Conservation (phyloP, 2,888 invertebrate species). For the Spialia ferax region DNA sequence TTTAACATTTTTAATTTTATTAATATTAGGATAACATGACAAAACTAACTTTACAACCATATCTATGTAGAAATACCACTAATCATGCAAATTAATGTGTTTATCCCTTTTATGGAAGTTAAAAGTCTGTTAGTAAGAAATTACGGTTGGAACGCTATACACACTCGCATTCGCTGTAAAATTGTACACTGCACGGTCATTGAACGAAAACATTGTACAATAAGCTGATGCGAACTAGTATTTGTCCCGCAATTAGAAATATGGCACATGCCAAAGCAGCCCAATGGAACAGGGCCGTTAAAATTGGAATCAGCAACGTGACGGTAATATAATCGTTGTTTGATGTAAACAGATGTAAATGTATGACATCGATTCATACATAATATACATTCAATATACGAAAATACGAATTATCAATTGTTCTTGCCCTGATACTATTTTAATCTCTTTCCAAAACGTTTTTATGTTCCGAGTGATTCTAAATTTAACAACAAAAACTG, state of each 20-base stretch:
- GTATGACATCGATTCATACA: background rate
- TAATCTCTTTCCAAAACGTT: background rate
- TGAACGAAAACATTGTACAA: conserved; percentile 68
- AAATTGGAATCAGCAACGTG: conserved; percentile 56
- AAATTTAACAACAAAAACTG: background rate
- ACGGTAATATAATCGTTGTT: conserved; percentile 41
- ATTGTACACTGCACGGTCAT: conserved; percentile 69
- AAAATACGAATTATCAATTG: background rate
- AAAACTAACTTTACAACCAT: too few relatives aligned
- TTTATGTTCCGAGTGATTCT: background rate
- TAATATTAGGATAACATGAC: too few relatives aligned
- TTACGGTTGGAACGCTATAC: conserved; percentile 45
- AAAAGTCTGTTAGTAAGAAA: conserved; percentile 41
- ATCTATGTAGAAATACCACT: background rate
- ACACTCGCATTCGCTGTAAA: conserved; percentile 54
- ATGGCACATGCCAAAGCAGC: conserved; percentile 58
- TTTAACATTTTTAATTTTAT: too few relatives aligned
- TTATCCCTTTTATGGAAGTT: conserved; percentile 13
- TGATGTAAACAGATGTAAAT: conserved; percentile 6
- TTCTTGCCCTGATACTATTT: background rate
- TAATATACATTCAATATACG: too few relatives aligned
- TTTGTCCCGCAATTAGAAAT: conserved; percentile 46
- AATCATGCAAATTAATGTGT: conserved; percentile 34
- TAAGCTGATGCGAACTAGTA: conserved; percentile 28
- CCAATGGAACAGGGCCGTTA: conserved; percentile 54